A percentile compares a stretch with the other conserved stretches of the same genome.
These are phyloP conservation scores for Megaceryle torquata DNA, from an alignment of 2,113 vertebrate genomes.

Conservation along the genomic window DNA sequence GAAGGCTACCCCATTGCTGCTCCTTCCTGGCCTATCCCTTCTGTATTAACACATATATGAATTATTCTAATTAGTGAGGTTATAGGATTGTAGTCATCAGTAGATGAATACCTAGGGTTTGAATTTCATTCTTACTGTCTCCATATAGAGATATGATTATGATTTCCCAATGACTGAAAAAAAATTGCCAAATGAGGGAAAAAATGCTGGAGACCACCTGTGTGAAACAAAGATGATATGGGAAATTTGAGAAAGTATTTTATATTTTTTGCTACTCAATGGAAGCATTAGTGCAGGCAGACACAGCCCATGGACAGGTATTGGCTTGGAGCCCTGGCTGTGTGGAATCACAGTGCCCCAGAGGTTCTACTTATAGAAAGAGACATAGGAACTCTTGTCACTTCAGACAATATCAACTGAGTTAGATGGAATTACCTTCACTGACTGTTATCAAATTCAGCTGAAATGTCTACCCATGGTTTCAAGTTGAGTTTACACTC, in stretches of 20 bases:
- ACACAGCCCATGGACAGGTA: not conserved
- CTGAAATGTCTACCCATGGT: not conserved
- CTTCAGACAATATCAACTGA: not conserved
- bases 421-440: not conserved
- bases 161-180: not conserved
- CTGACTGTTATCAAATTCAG: not conserved
- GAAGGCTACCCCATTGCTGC: not conserved
- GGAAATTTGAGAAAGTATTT: not conserved
- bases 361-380: not conserved
- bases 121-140: not conserved
- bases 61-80: not conserved
- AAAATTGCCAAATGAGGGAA: not conserved
- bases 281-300: not conserved
- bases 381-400: not conserved
- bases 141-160: not conserved
- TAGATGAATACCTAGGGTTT: not conserved
- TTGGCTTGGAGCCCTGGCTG: not conserved
- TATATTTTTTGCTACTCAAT: not conserved
- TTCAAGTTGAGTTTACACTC: not conserved
- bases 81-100: not conserved
- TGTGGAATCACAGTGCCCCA: not conserved
- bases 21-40: not conserved
- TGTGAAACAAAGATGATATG: not conserved
- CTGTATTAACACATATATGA: not conserved
- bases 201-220: not conserved